Evolutionary conservation across 2,113 vertebrate genomes (phyloP).

Genomic region (Rhinogobius similis): DNA sequence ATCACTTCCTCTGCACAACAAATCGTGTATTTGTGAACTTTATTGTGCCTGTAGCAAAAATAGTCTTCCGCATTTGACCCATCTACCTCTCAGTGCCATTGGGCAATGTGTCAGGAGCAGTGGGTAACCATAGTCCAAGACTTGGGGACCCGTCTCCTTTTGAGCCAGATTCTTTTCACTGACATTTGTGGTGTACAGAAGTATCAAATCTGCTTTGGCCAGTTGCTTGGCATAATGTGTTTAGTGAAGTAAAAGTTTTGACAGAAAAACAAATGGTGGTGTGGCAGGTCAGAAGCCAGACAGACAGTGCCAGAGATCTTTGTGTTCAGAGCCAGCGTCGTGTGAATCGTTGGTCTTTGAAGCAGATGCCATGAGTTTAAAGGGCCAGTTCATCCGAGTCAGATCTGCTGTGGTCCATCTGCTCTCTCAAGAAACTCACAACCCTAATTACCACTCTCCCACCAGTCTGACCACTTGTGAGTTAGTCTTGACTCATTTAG

Average conservation of each 20-base stretch:
- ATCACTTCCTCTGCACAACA: no score
- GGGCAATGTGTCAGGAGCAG: no score
- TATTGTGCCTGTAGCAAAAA: no score
- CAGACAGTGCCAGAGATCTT: conserved; percentile 35
- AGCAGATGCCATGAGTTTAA: conserved; percentile 66
- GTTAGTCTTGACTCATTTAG: conserved; percentile 37
- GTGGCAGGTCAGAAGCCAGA: conserved; percentile 29
- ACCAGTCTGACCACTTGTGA: conserved; percentile 42
- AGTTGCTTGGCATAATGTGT: conserved; percentile 38
- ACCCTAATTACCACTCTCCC: conserved; percentile 49
- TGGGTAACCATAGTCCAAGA: no score
- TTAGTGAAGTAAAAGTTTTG: conserved; percentile 31
- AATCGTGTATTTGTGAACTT: no score
- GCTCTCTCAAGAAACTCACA: conserved; percentile 55
- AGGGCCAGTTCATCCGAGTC: conserved; percentile 55
- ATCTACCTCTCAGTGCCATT: no score
- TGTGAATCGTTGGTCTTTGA: conserved; percentile 49
- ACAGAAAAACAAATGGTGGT: conserved; percentile 48
- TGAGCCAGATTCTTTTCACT: not conserved
- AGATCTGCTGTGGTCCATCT: conserved; percentile 61
- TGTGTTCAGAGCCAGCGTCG: conserved; percentile 31
- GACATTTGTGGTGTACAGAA: not conserved
- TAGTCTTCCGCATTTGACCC: no score
- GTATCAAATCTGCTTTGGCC: not conserved
- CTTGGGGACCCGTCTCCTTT: no score